Evolutionary conservation across 2,113 vertebrate genomes (phyloP).

Genomic region (Clarias gariepinus): DNA sequence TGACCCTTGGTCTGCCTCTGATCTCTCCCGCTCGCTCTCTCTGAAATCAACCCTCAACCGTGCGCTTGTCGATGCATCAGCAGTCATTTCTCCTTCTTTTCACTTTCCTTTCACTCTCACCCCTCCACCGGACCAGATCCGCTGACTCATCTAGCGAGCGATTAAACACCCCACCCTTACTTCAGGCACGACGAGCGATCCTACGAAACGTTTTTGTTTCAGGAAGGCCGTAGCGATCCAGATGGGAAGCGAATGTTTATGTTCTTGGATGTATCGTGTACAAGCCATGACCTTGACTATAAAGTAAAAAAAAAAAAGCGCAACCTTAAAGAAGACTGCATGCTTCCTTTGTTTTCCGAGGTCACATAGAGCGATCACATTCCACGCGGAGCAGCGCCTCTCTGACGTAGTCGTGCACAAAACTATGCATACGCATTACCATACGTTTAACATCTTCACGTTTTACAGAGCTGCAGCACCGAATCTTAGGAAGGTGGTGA

Average conservation of each 20-base stretch:
- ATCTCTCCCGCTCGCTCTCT: constrained; percentile 46
- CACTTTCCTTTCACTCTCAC: neutral
- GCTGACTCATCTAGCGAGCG: neutral
- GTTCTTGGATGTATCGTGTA: neutral
- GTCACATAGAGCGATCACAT: constrained; percentile 1
- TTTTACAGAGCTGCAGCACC: neutral
- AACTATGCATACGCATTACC: constrained; percentile 6
- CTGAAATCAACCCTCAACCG: constrained; percentile 19
- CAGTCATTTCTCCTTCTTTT: constrained; percentile 12
- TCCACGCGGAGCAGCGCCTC: constrained; percentile 3
- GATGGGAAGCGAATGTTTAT: neutral
- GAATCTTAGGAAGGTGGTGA: neutral
- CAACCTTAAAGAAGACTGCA: constrained; percentile 7
- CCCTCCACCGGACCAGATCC: neutral
- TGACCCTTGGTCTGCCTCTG: constrained; percentile 57
- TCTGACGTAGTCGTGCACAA: neutral
- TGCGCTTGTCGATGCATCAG: neutral
- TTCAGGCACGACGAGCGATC: neutral
- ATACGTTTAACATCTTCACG: neutral
- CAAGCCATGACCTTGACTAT: neutral
- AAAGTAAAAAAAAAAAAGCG: neutral
- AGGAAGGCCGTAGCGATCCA: neutral
- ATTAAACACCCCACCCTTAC: neutral
- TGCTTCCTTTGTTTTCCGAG: constrained; percentile 9
- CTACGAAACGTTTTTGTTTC: neutral